Evolutionary conservation across 2,888 invertebrate genomes (phyloP).

Genomic region (Notodonta ziczac): DNA sequence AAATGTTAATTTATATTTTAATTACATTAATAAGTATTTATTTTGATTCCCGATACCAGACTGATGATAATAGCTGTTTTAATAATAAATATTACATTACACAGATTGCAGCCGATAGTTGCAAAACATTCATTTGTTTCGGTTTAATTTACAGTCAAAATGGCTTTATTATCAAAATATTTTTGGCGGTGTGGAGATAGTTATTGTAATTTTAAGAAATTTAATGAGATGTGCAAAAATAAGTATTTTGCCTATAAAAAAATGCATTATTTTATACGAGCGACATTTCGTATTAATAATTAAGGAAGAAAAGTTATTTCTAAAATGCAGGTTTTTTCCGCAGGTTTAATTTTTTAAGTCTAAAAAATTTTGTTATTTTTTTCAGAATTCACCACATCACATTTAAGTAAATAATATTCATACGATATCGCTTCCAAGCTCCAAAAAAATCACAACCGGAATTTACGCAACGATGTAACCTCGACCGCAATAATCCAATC

Average conservation of each 20-base stretch:
- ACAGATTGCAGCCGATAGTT: background rate
- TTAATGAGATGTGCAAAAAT: too few species aligned
- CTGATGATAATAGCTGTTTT: constrained; percentile 4
- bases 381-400: background rate
- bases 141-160: too few species aligned
- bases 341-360: too few species aligned
- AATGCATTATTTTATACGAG: too few species aligned
- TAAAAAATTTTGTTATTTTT: too few species aligned
- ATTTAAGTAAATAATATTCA: background rate
- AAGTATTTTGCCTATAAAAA: too few species aligned
- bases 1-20: constrained; percentile 7
- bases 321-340: too few species aligned
- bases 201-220: too few species aligned
- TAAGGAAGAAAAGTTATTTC: too few species aligned
- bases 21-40: background rate
- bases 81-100: background rate
- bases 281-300: too few species aligned
- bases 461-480: background rate
- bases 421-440: background rate
- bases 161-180: too few species aligned
- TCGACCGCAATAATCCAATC: background rate
- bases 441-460: background rate
- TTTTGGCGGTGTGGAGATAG: too few species aligned
- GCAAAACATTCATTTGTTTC: background rate
- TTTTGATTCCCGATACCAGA: constrained; percentile 4